These are phyloP conservation scores for Drosophila aldrichi DNA, from an alignment of 2,888 invertebrate species.

Conservation along the genomic window DNA sequence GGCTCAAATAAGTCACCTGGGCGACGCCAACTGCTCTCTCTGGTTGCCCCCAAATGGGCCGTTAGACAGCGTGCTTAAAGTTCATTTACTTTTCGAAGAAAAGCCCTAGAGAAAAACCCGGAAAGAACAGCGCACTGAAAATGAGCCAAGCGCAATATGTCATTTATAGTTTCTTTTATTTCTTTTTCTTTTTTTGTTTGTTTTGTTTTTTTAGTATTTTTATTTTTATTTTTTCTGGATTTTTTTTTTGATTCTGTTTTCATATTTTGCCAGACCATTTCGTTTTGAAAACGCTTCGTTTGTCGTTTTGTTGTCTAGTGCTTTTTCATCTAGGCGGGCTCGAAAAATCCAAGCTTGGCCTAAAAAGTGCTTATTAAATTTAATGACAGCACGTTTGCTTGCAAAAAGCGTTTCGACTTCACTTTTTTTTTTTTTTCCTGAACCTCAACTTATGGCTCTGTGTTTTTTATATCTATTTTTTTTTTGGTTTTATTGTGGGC, in stretches of 20 bases:
- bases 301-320: slow-evolving; percentile 38
- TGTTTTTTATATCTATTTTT: slow-evolving; percentile 21
- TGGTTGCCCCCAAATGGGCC: slow-evolving; percentile 37
- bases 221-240: background rate
- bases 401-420: slow-evolving; percentile 69
- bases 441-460: slow-evolving; percentile 48
- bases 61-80: slow-evolving; percentile 64
- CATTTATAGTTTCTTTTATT: slow-evolving; percentile 60
- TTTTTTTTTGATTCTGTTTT: slow-evolving; percentile 44
- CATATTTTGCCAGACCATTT: slow-evolving; percentile 71
- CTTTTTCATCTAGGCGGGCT: slow-evolving; percentile 54
- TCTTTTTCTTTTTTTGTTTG: slow-evolving; percentile 19
- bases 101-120: slow-evolving; percentile 53
- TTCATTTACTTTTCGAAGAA: slow-evolving; percentile 75
- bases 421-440: slow-evolving; percentile 35
- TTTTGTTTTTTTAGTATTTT: slow-evolving; percentile 4
- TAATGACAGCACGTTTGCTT: slow-evolving; percentile 82
- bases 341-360: slow-evolving; percentile 76
- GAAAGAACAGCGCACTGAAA: slow-evolving; percentile 38
- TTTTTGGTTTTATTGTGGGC: slow-evolving; percentile 56
- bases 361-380: slow-evolving; percentile 82
- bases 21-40: slow-evolving; percentile 9
- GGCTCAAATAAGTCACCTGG: slow-evolving; percentile 29
- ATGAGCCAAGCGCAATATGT: slow-evolving; percentile 34
- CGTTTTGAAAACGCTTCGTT: slow-evolving; percentile 51